A percentile compares a stretch with the other conserved stretches of the same genome.
These are phyloP conservation scores for Lissonota sp. DNA, from an alignment of 2,888 invertebrate genomes.

Conservation along the genomic window DNA sequence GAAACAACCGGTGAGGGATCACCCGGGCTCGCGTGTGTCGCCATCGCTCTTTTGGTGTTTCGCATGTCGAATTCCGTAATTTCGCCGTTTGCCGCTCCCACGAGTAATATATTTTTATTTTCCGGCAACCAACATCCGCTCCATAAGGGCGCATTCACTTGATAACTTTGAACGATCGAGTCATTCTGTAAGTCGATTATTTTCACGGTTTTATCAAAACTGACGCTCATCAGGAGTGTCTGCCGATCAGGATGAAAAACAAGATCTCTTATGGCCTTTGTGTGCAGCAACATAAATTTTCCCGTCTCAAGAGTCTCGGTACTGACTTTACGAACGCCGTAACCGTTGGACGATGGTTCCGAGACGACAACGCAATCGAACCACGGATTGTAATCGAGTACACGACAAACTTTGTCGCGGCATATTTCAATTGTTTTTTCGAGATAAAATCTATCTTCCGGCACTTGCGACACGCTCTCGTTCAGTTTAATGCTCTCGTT, in stretches of 20 bases:
- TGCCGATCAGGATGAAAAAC: conserved; percentile 88
- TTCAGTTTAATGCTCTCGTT: no score
- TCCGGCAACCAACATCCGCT: conserved; percentile 93
- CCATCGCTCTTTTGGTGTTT: conserved; percentile 84
- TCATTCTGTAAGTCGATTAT: conserved; percentile 90
- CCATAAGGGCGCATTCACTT: conserved; percentile 89
- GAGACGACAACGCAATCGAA: conserved; percentile 90
- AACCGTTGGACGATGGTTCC: conserved; percentile 90
- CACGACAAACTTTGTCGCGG: conserved; percentile 91
- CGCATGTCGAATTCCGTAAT: conserved; percentile 92
- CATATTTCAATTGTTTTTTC: conserved; percentile 89
- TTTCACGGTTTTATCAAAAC: conserved; percentile 90
- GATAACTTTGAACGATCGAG: conserved; percentile 85
- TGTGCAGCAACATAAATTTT: conserved; percentile 90
- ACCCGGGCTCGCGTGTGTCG: conserved; percentile 80
- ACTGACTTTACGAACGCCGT: conserved; percentile 91
- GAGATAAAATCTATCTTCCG: conserved; percentile 84
- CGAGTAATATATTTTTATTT: conserved; percentile 89
- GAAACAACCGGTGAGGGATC: conserved; percentile 91
- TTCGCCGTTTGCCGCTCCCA: conserved; percentile 91
- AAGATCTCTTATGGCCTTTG: conserved; percentile 91
- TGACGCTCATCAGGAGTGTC: conserved; percentile 90
- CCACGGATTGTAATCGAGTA: conserved; percentile 89
- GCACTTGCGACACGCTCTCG: conserved; percentile 66
- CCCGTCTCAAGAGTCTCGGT: conserved; percentile 87